A percentile compares a stretch with the other conserved stretches of the same genome.
phyloP scores from a whole-genome alignment of 2,888 invertebrate species.

The Drosophila picticornis region DNA sequence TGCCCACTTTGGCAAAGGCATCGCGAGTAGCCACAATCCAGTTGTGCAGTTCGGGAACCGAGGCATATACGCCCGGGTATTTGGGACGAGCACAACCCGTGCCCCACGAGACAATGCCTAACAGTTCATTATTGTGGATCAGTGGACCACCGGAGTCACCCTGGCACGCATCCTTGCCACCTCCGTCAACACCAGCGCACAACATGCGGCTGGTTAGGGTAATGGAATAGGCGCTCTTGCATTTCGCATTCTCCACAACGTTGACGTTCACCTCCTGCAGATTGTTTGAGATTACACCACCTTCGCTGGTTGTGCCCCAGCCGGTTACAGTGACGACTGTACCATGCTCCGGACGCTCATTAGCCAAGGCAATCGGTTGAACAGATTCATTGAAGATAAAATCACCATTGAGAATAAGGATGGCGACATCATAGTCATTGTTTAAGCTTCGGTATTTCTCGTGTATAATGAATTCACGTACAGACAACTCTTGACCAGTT shows the following conservation, averaged over 20 bases:
- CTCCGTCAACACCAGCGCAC: constrained; percentile 73
- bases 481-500: constrained; percentile 82
- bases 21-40: constrained; percentile 61
- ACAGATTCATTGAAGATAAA: constrained; percentile 83
- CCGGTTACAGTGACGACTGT: constrained; percentile 70
- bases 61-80: constrained; percentile 78
- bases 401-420: constrained; percentile 86
- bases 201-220: constrained; percentile 75
- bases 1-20: constrained; percentile 41
- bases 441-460: constrained; percentile 86
- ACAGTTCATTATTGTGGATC: constrained; percentile 57
- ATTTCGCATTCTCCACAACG: constrained; percentile 64
- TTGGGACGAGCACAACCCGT: constrained; percentile 67
- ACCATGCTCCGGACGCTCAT: constrained; percentile 76
- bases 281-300: constrained; percentile 41
- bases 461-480: constrained; percentile 86
- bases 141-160: constrained; percentile 84
- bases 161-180: constrained; percentile 82
- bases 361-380: constrained; percentile 87
- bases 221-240: constrained; percentile 63
- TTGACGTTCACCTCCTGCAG: constrained; percentile 73
- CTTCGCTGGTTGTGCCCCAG: constrained; percentile 74
- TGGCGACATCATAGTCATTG: constrained; percentile 87
- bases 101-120: constrained; percentile 83
- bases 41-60: constrained; percentile 60